Base-by-base conservation (phyloP, 2,888 invertebrate genomes). In the Boloria euphrosyne region DNA sequence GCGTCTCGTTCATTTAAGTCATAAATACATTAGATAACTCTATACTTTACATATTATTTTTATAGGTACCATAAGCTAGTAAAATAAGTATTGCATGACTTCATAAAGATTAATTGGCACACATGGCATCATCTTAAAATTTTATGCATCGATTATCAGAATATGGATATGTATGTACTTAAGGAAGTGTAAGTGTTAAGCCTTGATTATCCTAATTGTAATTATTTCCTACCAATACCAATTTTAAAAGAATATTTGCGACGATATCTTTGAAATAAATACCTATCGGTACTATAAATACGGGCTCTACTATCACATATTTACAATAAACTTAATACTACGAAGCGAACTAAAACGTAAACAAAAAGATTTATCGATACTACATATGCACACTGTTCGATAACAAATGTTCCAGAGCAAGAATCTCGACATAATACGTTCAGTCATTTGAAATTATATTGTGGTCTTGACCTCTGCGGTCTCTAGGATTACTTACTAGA, bases 401-500 rank as follows among this genome's bases (percentile, higher is more conserved):
- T 43, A 27, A 31, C 55, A 57, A 22, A 64, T 65, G 55, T 59
- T 53, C 53, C 47, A 58, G 52, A 59, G n/a, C 46, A 47, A 64
- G 47, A 67, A 60, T 60, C 55, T 50, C 46, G 53, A 55, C 57
- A 50, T 61, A 57, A 31, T 65, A 60, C 59, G 53, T 58, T 61
- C 65, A 55, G 54, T 63, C 65, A 47, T 59, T 58, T 60, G 43
- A 68, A 68, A 70, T 64, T 60, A 66, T 60, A 70, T 68, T 68
- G 65, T 70, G 68, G 66, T 68, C 69, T 69, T 71, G 73, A 73
- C 73, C 73, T 70, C 67, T 66, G 66, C 61, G 63, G 69, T 66
- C 62, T 70, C 72, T 68, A 71, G 71, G 67, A 72, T 71, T 69
- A 71, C 70, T 67, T 68, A 66, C 61, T 22, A 68, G 50, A 44